Evolutionary conservation across 2,888 invertebrate species (phyloP), one percentile per base, ranked within the genome.

Genomic region (Eulithis testata): DNA sequence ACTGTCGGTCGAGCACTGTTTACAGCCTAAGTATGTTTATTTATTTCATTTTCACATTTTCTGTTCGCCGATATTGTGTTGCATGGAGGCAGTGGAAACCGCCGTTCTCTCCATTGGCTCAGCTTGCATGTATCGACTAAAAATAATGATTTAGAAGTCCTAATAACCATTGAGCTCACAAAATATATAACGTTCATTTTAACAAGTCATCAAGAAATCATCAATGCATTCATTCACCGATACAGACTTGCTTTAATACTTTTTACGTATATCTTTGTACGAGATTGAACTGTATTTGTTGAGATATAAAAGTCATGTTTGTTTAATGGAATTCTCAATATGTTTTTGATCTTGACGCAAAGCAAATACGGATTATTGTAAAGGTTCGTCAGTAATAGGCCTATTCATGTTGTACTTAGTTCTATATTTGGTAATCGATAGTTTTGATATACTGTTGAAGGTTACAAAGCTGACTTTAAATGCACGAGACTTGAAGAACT

Each of bases 391-490:
- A 63, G 57, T 76, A 21, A 21, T 21, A 66, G 66, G 58, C 52
- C 67, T 69, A 77, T 81, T 80, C 69, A 80, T 71, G 71, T 75
- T 73, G 71, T 77, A 74, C 76, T 77, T 63, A 37, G 52, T 63
- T 65, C 11, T 27, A 11, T 54, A 66, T 74, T 74, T 71, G 57
- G 76, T 70, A 76, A 77, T 73, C 71, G 69, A 75, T 66, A 64
- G 47, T 47, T 47, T 12, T 44, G 11, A 62, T 65, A 11, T 40
- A 68, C 54, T 11, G 21, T 36, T 60, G 55, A 65, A 65, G 60
- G 64, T 40, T 40, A 40, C 8, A 40, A 40, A 9, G 8, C 8
- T 40, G 40, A 40, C 4, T 8, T 7, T 40, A 9, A 40, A 9
- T 40, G 6, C 37, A 40, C 7, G 37, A 4, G 31, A 4, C 6